These are phyloP conservation scores for Neotoma lepida DNA, from an alignment of 2,113 vertebrate genomes.

Conservation along the genomic window DNA sequence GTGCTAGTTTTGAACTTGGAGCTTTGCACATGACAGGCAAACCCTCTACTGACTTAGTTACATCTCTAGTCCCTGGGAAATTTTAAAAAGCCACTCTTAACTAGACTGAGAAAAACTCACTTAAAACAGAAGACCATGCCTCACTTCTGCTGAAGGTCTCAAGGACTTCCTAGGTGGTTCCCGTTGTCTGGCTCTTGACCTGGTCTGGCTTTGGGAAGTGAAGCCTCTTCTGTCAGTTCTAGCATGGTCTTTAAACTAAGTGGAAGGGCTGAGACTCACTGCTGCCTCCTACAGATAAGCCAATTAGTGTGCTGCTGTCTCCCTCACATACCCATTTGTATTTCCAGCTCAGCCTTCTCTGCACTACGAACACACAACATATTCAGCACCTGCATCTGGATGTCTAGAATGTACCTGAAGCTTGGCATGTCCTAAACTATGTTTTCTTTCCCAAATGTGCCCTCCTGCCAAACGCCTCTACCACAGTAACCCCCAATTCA, in stretches of 20 bases:
- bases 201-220: neutral
- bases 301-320: neutral
- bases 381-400: neutral
- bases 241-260: neutral
- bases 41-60: neutral
- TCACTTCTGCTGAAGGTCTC: neutral
- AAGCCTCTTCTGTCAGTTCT: neutral
- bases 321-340: neutral
- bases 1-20: neutral
- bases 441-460: conserved; percentile 2
- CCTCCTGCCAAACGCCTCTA: neutral
- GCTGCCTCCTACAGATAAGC: neutral
- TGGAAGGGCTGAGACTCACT: neutral
- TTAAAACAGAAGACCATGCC: neutral
- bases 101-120: neutral
- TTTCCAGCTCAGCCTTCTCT: neutral
- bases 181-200: neutral
- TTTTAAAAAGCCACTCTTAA: neutral
- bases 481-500: neutral
- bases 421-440: neutral
- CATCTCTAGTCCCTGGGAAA: neutral
- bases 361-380: neutral
- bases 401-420: neutral
- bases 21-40: neutral
- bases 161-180: neutral